A percentile compares a stretch with the other conserved stretches of the same genome.
These are phyloP conservation scores for Drosophila truncata DNA, from an alignment of 1,140 invertebrate species.

Conservation along the genomic window DNA sequence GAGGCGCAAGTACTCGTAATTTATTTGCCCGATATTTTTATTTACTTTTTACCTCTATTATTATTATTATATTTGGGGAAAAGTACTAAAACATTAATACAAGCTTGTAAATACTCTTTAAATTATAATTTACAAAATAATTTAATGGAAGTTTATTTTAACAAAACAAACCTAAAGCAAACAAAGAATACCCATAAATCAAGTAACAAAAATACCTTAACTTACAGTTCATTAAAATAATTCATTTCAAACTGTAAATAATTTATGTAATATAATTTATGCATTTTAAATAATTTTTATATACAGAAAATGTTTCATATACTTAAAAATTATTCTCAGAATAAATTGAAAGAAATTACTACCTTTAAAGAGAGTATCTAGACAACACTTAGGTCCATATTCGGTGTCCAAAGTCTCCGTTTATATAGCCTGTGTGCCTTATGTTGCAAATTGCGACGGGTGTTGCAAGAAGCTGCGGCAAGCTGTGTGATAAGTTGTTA, in stretches of 20 bases:
- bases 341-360: background rate
- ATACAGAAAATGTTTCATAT: background rate
- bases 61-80: conserved; percentile 32
- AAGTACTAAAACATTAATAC: too few species aligned
- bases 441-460: conserved; percentile 44
- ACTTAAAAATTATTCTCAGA: too few species aligned
- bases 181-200: background rate
- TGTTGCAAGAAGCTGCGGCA: conserved; percentile 53
- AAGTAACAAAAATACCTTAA: background rate
- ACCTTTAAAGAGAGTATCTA: background rate
- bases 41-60: conserved; percentile 55
- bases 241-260: too few species aligned
- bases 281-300: background rate
- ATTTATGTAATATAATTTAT: too few species aligned
- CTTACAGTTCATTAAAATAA: too few species aligned
- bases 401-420: background rate
- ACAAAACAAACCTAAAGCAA: background rate
- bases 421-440: conserved; percentile 8
- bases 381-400: conserved; percentile 12
- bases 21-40: conserved; percentile 38
- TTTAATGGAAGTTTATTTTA: background rate
- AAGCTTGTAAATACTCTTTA: background rate
- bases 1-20: conserved; percentile 36
- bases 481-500: conserved; percentile 49
- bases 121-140: background rate